Base-by-base conservation (phyloP, 53 echinoderm and acorn worm species). In the Henricia sp. region DNA sequence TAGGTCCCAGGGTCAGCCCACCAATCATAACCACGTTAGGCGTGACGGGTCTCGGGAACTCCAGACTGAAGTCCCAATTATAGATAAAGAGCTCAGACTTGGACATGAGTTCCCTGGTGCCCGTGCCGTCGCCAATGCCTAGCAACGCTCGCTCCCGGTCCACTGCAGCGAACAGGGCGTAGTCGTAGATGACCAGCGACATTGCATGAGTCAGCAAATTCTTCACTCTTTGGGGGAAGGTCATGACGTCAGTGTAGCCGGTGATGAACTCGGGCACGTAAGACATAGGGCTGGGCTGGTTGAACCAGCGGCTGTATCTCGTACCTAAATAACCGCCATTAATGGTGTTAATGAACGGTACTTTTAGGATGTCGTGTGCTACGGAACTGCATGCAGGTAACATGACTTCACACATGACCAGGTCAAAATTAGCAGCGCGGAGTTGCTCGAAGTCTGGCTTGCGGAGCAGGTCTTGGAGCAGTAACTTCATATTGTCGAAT, bases 181-280 rank as follows among this genome's bases (percentile, higher is more conserved):
- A 52, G 51, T 83, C 69, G 56, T 83, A 83, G 38, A 68, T 37
- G 83, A 83, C 36, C 39, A 83, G 21, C 24, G 83, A 53, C 24
- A 38, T 13, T 1, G 25, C 52, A 23, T 52, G 66, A 10, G 14
- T 30, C 11, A 82, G 19, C n/a, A 74, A 58, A 24, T 92, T 92
- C 32, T 37, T 65, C 19, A 86, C 40, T 33, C 92, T 39, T 44
- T 86, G 76, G 14, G 66, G 37, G 64, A 92, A 92, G 11, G 50
- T 68, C 92, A 92, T 92, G 19, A 65, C 50, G 56, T 92, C 89
- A 3, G 92, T 86, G 37, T 65, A 83, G 0, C 72, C 53, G 6
- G 89, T 87, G 37, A 88, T 20, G 38, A 83, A 82, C 44, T 77
- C 86, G 3, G 93, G 89, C 21, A 93, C 93, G 71, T 93, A 93